A percentile compares a stretch with the other conserved stretches of the same genome.
phyloP scores from a whole-genome alignment of 1,140 invertebrate genomes.

The Rhopalosiphum padi region DNA sequence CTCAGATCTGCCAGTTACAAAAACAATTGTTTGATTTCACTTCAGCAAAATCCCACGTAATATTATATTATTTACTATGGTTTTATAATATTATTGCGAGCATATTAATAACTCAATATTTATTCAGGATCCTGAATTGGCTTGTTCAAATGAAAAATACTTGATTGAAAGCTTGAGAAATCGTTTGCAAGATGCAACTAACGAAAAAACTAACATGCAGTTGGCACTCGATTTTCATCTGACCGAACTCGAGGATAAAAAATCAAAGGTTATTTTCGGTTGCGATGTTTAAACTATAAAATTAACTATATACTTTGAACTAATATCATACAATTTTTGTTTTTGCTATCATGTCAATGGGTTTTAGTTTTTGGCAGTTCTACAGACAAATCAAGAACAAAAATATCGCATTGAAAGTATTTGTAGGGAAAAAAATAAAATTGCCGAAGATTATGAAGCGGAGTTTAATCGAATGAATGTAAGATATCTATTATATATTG shows the following conservation, averaged over 20 bases:
- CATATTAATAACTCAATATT: neutral
- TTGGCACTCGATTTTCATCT: slow-evolving; percentile 27
- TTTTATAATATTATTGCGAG: neutral
- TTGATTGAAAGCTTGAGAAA: slow-evolving; percentile 15
- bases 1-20: slow-evolving; percentile 24
- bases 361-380: slow-evolving; percentile 27
- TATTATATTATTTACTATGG: too few relatives aligned
- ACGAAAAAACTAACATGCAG: slow-evolving; percentile 23
- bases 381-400: slow-evolving; percentile 42
- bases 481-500: neutral
- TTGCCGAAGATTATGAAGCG: slow-evolving; percentile 3
- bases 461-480: slow-evolving; percentile 45
- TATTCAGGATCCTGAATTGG: neutral
- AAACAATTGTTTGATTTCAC: slow-evolving; percentile 35
- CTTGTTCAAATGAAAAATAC: slow-evolving; percentile 20
- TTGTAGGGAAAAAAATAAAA: neutral
- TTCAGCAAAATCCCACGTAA: slow-evolving; percentile 4
- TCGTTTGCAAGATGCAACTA: neutral
- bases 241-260: slow-evolving; percentile 46
- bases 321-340: neutral
- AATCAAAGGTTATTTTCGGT: neutral
- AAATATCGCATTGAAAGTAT: neutral
- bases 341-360: neutral
- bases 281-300: neutral
- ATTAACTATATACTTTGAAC: neutral